Conservation (phyloP, 2,113 vertebrate genomes). For the Microtus ochrogaster region DNA sequence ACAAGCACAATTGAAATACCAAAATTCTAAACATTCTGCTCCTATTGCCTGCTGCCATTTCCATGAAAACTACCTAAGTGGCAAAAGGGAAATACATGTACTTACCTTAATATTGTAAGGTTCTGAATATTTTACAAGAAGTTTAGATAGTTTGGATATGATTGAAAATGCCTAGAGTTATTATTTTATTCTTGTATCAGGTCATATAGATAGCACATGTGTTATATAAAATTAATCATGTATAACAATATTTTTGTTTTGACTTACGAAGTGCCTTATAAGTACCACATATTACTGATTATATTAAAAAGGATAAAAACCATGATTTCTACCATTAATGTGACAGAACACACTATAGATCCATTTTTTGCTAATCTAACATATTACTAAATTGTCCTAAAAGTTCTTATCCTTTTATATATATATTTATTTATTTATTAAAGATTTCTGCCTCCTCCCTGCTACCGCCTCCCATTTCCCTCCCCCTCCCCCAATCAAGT, state of each 20-base stretch:
- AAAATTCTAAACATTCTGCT: constrained; percentile 73
- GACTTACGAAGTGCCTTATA: neutral
- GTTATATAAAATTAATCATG: neutral
- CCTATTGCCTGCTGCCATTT: constrained; percentile 65
- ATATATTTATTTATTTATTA: no score
- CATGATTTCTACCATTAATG: neutral
- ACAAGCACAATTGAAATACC: constrained; percentile 77
- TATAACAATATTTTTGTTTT: neutral
- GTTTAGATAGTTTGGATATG: neutral
- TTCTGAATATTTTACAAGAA: constrained; percentile 54
- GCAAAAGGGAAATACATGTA: constrained; percentile 52
- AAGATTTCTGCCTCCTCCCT: no score
- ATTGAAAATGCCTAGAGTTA: neutral
- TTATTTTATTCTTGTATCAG: neutral
- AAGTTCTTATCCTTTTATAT: neutral
- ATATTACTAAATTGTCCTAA: neutral
- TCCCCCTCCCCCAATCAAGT: no score
- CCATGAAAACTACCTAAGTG: constrained; percentile 61
- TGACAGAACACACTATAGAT: neutral
- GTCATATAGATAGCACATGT: neutral
- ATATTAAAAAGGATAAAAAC: neutral
- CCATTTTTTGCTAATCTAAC: no score
- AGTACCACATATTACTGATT: neutral
- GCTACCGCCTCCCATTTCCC: no score
- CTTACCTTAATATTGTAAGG: constrained; percentile 55